phyloP scores from a whole-genome alignment of 2,888 invertebrate species.

The Oxytorus armatus region DNA sequence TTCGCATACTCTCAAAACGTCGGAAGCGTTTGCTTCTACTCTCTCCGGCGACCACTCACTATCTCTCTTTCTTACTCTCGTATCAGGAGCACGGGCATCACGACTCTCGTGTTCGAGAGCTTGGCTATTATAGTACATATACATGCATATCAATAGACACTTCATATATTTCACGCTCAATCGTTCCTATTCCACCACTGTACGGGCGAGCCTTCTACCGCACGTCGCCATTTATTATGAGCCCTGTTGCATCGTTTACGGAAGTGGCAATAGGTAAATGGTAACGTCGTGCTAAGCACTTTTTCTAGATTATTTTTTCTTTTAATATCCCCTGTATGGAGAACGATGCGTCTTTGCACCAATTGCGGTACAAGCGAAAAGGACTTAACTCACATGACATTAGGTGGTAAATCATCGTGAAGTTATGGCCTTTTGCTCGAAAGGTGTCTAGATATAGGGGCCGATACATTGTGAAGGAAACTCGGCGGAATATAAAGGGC shows the following conservation, averaged over 20 bases:
- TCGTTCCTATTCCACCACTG: slow-evolving; percentile 41
- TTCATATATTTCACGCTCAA: slow-evolving; percentile 62
- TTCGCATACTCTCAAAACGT: slow-evolving; percentile 25
- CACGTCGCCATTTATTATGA: slow-evolving; percentile 63
- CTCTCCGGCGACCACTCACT: slow-evolving; percentile 40
- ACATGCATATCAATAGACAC: slow-evolving; percentile 70
- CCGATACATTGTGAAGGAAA: slow-evolving; percentile 28
- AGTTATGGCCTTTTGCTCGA: slow-evolving; percentile 19
- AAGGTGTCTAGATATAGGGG: slow-evolving; percentile 14
- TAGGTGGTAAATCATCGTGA: neutral
- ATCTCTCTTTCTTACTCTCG: slow-evolving; percentile 58
- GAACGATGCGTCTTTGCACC: slow-evolving; percentile 6
- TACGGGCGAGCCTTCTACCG: slow-evolving; percentile 5
- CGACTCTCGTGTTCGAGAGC: slow-evolving; percentile 79
- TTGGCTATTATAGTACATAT: slow-evolving; percentile 69
- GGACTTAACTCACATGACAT: slow-evolving; percentile 5
- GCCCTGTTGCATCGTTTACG: slow-evolving; percentile 60
- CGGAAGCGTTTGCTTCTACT: slow-evolving; percentile 38
- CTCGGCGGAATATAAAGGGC: slow-evolving; percentile 10
- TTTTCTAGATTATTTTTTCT: slow-evolving; percentile 17
- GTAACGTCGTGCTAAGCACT: slow-evolving; percentile 42
- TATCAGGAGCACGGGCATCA: slow-evolving; percentile 80
- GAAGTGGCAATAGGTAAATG: slow-evolving; percentile 61
- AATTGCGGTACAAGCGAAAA: slow-evolving; percentile 23
- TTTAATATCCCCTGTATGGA: slow-evolving; percentile 1